phyloP scores from a whole-genome alignment of 2,888 invertebrate species.

The Ornithoptera alexandrae region DNA sequence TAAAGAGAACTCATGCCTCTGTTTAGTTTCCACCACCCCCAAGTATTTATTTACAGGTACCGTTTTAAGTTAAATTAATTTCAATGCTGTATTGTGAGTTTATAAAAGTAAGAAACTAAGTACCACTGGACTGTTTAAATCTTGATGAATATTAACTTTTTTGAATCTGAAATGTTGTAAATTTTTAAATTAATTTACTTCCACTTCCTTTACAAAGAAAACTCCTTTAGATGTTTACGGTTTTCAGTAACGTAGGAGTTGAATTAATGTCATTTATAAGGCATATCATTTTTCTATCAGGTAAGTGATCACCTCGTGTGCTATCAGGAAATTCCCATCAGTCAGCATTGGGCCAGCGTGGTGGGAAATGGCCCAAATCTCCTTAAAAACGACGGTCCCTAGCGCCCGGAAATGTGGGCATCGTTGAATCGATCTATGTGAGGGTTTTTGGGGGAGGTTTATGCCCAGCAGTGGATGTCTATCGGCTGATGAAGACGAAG shows the following conservation, averaged over 20 bases:
- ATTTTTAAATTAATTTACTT: background rate
- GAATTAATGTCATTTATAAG: too few relatives aligned
- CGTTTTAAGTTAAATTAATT: constrained; percentile 24
- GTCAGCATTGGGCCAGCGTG: too few relatives aligned
- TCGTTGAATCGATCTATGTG: too few relatives aligned
- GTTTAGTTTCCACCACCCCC: constrained; percentile 29
- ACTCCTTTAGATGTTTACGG: background rate
- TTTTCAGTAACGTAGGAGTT: background rate
- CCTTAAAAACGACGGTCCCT: too few relatives aligned
- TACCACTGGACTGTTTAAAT: constrained; percentile 20
- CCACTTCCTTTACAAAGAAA: background rate
- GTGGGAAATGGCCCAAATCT: too few relatives aligned
- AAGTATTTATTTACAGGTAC: constrained; percentile 26
- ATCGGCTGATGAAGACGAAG: too few relatives aligned
- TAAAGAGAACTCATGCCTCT: constrained; percentile 28
- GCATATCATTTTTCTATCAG: too few relatives aligned
- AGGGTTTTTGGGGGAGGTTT: too few relatives aligned
- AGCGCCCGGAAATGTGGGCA: too few relatives aligned
- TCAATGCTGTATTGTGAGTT: constrained; percentile 16
- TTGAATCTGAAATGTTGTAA: background rate
- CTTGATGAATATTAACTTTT: constrained; percentile 24
- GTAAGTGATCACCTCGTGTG: too few relatives aligned
- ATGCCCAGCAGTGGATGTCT: too few relatives aligned
- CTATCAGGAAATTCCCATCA: too few relatives aligned
- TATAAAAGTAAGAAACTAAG: background rate